phyloP scores from a whole-genome alignment of 2,888 invertebrate genomes.

The Protodeltote pygarga region DNA sequence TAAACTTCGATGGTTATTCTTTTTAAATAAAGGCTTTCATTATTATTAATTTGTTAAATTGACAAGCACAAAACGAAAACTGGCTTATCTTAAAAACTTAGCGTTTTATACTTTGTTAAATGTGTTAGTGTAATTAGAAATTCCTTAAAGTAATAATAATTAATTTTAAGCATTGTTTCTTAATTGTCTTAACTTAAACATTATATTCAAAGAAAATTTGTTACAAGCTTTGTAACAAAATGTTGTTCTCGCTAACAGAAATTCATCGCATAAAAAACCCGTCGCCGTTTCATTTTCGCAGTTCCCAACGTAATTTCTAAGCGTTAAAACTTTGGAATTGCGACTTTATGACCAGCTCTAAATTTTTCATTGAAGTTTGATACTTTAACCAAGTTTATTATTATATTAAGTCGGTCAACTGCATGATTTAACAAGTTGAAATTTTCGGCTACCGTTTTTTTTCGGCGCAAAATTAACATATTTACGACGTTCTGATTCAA shows the following conservation, averaged over 20 bases:
- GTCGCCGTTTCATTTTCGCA: constrained; percentile 43
- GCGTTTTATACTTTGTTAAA: too few relatives aligned
- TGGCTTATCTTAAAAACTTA: too few relatives aligned
- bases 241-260: constrained; percentile 29
- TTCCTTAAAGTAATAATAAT: constrained; percentile 9
- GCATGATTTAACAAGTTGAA: constrained; percentile 45
- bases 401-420: constrained; percentile 44
- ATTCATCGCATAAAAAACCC: constrained; percentile 42
- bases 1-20: too few relatives aligned
- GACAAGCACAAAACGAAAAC: background rate
- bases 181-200: constrained; percentile 31
- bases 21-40: too few relatives aligned
- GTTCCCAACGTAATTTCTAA: constrained; percentile 48
- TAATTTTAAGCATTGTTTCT: constrained; percentile 31
- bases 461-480: constrained; percentile 22
- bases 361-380: constrained; percentile 58
- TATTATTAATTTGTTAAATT: background rate
- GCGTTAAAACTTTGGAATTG: constrained; percentile 48
- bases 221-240: constrained; percentile 14
- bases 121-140: constrained; percentile 14
- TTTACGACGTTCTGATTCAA: constrained; percentile 29
- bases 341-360: constrained; percentile 50
- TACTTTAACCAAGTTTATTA: constrained; percentile 53
- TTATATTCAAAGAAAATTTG: constrained; percentile 15
- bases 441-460: constrained; percentile 26